These are phyloP conservation scores for Colaptes auratus DNA, from an alignment of 2,113 vertebrate genomes.

Conservation along the genomic window DNA sequence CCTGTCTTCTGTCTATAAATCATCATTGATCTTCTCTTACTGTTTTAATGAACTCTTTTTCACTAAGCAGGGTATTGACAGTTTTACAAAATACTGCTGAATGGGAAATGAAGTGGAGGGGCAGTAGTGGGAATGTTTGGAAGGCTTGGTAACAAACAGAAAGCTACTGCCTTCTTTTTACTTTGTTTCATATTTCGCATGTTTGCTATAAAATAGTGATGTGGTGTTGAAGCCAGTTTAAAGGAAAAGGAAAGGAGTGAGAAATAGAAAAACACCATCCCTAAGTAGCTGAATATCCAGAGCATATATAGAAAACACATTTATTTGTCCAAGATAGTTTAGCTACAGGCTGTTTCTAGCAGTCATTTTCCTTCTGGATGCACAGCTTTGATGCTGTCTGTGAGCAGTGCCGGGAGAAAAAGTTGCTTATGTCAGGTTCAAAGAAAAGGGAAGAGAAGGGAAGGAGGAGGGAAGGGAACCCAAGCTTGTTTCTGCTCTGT, in stretches of 20 bases:
- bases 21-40: background rate
- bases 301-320: background rate
- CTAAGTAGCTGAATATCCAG: background rate
- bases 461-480: background rate
- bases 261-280: background rate
- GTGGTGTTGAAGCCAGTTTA: background rate
- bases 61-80: background rate
- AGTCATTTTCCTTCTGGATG: slow-evolving; percentile 46
- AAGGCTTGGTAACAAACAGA: background rate
- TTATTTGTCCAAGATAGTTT: background rate
- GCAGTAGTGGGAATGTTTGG: background rate
- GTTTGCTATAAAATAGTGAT: background rate
- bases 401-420: background rate
- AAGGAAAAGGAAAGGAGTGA: background rate
- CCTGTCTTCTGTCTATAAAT: background rate
- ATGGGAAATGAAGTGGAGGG: background rate
- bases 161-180: background rate
- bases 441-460: background rate
- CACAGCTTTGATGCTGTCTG: slow-evolving; percentile 13
- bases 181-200: background rate
- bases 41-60: slow-evolving; percentile 36
- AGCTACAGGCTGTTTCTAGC: slow-evolving; percentile 21
- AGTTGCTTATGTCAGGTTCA: background rate
- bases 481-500: background rate
- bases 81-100: background rate